Evolutionary conservation across 2,797 vertebrate species (phyloP).

Genomic region (Salarias fasciatus): DNA sequence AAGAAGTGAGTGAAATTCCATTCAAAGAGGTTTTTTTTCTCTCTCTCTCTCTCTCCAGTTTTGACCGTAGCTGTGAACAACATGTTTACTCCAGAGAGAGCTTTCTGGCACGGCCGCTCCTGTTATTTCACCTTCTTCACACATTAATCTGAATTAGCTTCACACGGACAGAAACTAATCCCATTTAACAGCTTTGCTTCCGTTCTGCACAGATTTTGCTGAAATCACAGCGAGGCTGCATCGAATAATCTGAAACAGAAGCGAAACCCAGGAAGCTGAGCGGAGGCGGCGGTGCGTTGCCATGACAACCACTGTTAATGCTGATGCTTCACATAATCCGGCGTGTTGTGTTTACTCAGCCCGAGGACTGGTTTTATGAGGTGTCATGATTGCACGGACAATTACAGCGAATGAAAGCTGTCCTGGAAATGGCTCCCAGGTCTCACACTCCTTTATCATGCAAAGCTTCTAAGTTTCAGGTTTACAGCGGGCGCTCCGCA

Average conservation of each 20-base stretch:
- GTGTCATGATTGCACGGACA: constrained; percentile 71
- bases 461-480: constrained; percentile 62
- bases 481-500: constrained; percentile 47
- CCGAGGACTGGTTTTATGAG: constrained; percentile 63
- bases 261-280: constrained; percentile 52
- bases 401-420: constrained; percentile 68
- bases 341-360: constrained; percentile 40
- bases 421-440: constrained; percentile 67
- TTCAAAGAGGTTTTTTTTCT: constrained; percentile 36
- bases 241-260: constrained; percentile 29
- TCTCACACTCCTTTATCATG: constrained; percentile 57
- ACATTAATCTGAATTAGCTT: not conserved
- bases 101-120: constrained; percentile 5
- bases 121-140: constrained; percentile 5
- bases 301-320: constrained; percentile 42
- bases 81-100: constrained; percentile 48
- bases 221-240: constrained; percentile 9
- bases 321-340: constrained; percentile 41
- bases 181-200: not conserved
- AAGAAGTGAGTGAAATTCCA: constrained; percentile 73
- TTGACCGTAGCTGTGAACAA: constrained; percentile 38
- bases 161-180: not conserved
- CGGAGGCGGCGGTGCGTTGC: constrained; percentile 35
- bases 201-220: not conserved
- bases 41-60: constrained; percentile 3